Evolutionary conservation across 53 echinoderm and acorn worm genomes (phyloP).

Genomic region (Zoroaster sp.): DNA sequence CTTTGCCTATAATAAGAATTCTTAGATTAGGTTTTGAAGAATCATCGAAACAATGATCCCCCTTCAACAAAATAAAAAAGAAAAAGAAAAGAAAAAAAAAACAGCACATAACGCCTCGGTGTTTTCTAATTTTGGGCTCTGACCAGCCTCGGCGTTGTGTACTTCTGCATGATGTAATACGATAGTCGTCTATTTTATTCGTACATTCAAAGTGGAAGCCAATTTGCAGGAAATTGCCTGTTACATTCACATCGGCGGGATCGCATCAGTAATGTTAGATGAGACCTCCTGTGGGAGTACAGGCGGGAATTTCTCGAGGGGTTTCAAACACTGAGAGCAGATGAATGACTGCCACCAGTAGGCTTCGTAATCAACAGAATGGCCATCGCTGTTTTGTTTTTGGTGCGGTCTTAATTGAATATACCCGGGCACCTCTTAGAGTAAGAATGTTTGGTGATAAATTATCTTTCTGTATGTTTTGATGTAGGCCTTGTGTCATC

Average conservation of each 20-base stretch:
- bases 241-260: not conserved
- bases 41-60: too few species aligned
- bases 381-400: not conserved
- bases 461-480: too few species aligned
- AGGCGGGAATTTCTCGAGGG: not conserved
- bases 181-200: not conserved
- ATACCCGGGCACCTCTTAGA: too few species aligned
- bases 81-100: too few species aligned
- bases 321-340: not conserved
- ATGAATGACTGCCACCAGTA: not conserved
- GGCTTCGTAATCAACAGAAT: not conserved
- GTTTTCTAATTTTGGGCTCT: too few species aligned
- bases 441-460: too few species aligned
- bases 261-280: not conserved
- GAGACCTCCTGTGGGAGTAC: not conserved
- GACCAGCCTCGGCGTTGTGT: not conserved
- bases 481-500: too few species aligned
- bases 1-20: too few species aligned
- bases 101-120: not conserved
- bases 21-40: too few species aligned
- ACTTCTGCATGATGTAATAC: not conserved
- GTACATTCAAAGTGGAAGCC: not conserved
- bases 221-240: constrained; percentile 27
- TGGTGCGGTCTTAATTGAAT: not conserved
- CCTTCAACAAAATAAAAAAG: too few species aligned